Percentiles rank a stretch among this genome's conserved stretches.
Evolutionary conservation across 2,113 vertebrate genomes (phyloP).

Genomic region (Lutjanus erythropterus): DNA sequence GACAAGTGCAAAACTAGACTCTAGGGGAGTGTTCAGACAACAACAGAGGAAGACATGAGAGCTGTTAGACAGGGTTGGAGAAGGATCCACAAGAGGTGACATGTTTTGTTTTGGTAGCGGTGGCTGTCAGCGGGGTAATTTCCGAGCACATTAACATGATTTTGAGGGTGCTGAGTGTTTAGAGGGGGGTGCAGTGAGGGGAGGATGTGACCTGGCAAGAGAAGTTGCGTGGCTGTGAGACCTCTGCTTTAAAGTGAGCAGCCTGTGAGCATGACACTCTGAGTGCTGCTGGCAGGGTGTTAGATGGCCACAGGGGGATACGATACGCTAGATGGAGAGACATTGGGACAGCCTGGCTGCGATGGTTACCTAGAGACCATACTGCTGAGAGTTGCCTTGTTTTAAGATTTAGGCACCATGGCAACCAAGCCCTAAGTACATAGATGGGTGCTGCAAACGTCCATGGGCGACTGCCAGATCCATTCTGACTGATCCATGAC

Average conservation of each 20-base stretch:
- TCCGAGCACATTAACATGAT: constrained; percentile 47
- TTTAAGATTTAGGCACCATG: constrained; percentile 53
- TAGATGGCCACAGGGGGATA: constrained; percentile 51
- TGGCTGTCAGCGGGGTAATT: constrained; percentile 22
- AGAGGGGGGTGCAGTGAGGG: background rate
- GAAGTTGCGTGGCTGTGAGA: constrained; percentile 62
- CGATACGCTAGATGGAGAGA: constrained; percentile 35
- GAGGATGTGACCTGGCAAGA: constrained; percentile 45
- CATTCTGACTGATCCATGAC: constrained; percentile 30
- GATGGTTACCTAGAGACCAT: constrained; percentile 56
- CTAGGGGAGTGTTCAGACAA: constrained; percentile 53
- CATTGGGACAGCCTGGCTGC: constrained; percentile 42
- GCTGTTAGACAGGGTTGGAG: constrained; percentile 35
- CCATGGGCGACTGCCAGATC: constrained; percentile 27
- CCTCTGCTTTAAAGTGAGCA: constrained; percentile 68
- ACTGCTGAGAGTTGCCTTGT: constrained; percentile 28
- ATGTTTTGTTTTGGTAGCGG: constrained; percentile 30
- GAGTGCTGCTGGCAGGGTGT: constrained; percentile 73
- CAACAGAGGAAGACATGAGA: constrained; percentile 50
- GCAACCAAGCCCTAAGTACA: constrained; percentile 58
- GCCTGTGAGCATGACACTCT: constrained; percentile 46
- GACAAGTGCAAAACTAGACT: constrained; percentile 38
- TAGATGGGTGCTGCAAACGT: constrained; percentile 25
- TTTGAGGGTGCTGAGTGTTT: constrained; percentile 35
- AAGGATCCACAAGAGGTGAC: constrained; percentile 41